These are phyloP conservation scores for Chromobotia macracanthus DNA, from an alignment of 2,797 vertebrate genomes.

Conservation along the genomic window DNA sequence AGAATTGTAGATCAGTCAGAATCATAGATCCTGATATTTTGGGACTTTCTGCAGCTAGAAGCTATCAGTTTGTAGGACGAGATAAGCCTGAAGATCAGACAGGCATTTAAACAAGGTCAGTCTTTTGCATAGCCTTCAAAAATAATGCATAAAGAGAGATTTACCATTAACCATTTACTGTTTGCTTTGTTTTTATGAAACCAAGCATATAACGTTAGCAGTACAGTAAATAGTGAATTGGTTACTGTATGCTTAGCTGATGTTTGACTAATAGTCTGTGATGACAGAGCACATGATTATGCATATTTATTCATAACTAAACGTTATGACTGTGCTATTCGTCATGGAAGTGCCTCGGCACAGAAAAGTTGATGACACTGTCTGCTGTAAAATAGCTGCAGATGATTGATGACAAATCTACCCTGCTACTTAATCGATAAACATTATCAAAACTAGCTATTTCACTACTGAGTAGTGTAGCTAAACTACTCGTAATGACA, in stretches of 20 bases:
- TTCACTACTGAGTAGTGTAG: not conserved
- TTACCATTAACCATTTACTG: slow-evolving; percentile 36
- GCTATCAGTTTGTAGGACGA: not conserved
- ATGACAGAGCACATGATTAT: slow-evolving; percentile 2
- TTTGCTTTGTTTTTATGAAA: slow-evolving; percentile 21
- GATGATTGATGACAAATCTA: not conserved
- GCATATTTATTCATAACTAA: slow-evolving; percentile 17
- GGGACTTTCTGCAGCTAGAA: not conserved
- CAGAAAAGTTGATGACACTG: slow-evolving; percentile 1
- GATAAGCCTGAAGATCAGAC: slow-evolving; percentile 3
- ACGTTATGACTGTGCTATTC: not conserved
- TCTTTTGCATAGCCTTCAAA: slow-evolving; percentile 36
- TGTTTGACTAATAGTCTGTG: slow-evolving; percentile 1
- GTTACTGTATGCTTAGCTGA: slow-evolving; percentile 8
- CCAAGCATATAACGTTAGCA: not conserved
- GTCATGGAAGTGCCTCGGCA: not conserved
- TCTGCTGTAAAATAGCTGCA: not conserved
- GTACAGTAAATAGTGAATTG: not conserved
- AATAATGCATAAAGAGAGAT: slow-evolving; percentile 28
- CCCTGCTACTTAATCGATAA: not conserved
- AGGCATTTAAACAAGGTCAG: slow-evolving; percentile 42
- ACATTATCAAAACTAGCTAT: not conserved
- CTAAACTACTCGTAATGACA: not conserved
- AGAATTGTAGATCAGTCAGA: not conserved
- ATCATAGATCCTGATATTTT: slow-evolving; percentile 1